phyloP scores from a whole-genome alignment of 2,797 vertebrate species.

The Takifugu ocellatus region DNA sequence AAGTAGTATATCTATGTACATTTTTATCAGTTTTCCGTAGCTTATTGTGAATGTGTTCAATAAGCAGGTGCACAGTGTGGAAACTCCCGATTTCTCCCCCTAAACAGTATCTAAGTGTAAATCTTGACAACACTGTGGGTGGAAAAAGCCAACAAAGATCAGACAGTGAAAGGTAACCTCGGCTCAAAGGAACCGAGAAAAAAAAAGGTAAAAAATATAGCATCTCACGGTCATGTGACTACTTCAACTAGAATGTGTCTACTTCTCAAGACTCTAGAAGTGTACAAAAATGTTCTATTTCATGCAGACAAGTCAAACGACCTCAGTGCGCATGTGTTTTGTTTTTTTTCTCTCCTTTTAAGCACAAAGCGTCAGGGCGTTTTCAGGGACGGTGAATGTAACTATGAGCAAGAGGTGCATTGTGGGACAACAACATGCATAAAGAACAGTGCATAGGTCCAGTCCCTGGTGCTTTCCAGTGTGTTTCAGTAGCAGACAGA shows the following conservation, averaged over 20 bases:
- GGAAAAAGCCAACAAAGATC: slow-evolving; percentile 9
- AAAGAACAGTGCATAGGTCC: slow-evolving; percentile 76
- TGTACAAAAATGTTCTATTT: slow-evolving; percentile 67
- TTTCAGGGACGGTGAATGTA: slow-evolving; percentile 51
- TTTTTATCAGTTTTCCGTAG: slow-evolving; percentile 76
- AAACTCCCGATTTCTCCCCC: slow-evolving; percentile 38
- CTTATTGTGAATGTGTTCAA: slow-evolving; percentile 77
- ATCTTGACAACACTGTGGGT: slow-evolving; percentile 52
- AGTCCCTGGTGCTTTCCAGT: slow-evolving; percentile 67
- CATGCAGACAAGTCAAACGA: slow-evolving; percentile 72
- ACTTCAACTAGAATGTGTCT: slow-evolving; percentile 61
- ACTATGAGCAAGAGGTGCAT: slow-evolving; percentile 44
- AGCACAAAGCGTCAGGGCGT: slow-evolving; percentile 60
- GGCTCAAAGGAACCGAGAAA: slow-evolving; percentile 49
- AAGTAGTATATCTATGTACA: slow-evolving; percentile 81
- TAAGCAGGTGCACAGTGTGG: slow-evolving; percentile 71
- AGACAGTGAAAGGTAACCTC: slow-evolving; percentile 60
- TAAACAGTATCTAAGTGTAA: slow-evolving; percentile 57
- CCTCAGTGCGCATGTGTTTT: slow-evolving; percentile 53
- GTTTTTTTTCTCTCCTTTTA: slow-evolving; percentile 24
- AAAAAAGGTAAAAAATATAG: slow-evolving; percentile 43
- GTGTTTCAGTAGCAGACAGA: slow-evolving; percentile 61
- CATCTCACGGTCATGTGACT: slow-evolving; percentile 60
- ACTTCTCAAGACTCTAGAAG: slow-evolving; percentile 53
- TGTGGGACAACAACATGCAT: slow-evolving; percentile 71